phyloP scores from a whole-genome alignment of 2,797 vertebrate genomes.

The Muscicapa striata region DNA sequence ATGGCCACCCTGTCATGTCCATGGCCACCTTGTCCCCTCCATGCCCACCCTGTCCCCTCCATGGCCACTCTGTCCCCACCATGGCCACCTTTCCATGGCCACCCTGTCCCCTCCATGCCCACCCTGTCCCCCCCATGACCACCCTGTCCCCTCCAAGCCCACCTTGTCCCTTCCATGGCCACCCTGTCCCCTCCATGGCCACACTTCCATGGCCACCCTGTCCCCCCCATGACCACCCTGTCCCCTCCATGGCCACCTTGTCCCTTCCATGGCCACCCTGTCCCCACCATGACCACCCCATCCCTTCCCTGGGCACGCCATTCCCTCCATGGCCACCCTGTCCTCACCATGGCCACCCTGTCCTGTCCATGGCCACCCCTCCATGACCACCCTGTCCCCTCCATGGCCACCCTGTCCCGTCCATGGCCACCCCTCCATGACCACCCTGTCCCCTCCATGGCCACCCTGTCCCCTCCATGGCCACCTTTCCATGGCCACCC shows the following conservation, averaged over 20 bases:
- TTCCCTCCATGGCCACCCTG: no score
- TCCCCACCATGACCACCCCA: accelerated
- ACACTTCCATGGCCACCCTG: no score
- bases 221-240: no score
- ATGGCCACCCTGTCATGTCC: accelerated
- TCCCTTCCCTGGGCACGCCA: no score
- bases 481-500: accelerated
- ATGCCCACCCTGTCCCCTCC: background rate
- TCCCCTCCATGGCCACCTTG: background rate
- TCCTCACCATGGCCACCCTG: background rate
- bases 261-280: accelerated
- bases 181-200: background rate
- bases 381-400: accelerated
- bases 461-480: accelerated
- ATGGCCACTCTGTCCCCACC: no score
- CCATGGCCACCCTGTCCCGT: accelerated
- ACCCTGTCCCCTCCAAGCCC: no score
- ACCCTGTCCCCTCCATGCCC: no score
- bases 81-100: no score
- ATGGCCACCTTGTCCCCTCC: accelerated
- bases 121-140: no score
- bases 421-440: no score
- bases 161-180: no score
- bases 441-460: accelerated
- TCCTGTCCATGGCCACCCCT: no score